Evolutionary conservation across 2,888 invertebrate species (phyloP), one percentile per base, ranked within the genome.

Genomic region (Bimastos eiseni): DNA sequence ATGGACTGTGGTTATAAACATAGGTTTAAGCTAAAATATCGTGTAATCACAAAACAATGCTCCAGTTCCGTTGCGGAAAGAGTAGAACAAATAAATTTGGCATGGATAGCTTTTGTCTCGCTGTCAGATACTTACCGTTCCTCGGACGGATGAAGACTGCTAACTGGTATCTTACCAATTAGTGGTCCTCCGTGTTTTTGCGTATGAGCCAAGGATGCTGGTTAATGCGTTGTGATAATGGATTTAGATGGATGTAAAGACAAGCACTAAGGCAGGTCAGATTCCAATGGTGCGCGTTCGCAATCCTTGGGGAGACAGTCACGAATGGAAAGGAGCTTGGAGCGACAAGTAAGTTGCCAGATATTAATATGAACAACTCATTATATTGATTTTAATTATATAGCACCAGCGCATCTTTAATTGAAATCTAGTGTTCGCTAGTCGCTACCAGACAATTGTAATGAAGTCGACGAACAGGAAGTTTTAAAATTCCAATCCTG

Each of bases 321-420:
- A 97, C 24, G 98, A 98, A 95, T 98, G 98, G 98, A 98, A 97
- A 93, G 98, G 98, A 0, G 96, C 98, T 0, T 98, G 98, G 98
- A 97, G 98, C 95, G 98, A 98, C 94, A 96, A 97, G 95, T 95
- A 94, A 84, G 92, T n/a, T 70, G 30, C 8, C 24, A 17, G 24
- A 49, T 24, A 24, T 49, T 49, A 49, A 49, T 49, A 49, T 24
- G 49, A 5, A 49, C 4, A 24, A 21, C 19, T 49, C 24, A 49
- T 21, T 49, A 24, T 24, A 49, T 49, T 49, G 21, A 49, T 0
- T 49, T 21, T 21, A 49, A 49, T 17, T 19, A 30, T n/a, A 8
- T 70, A 70, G n/a, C 70, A n/a, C 30, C n/a, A 4, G 30, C n/a
- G 6, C n/a, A n/a, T 70, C 70, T 3, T n/a, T 70, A 3, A 70